A percentile compares a stretch with the other conserved stretches of the same genome.
Conservation (phyloP, 1,140 invertebrate species). For the Octopus bimaculoides region DNA sequence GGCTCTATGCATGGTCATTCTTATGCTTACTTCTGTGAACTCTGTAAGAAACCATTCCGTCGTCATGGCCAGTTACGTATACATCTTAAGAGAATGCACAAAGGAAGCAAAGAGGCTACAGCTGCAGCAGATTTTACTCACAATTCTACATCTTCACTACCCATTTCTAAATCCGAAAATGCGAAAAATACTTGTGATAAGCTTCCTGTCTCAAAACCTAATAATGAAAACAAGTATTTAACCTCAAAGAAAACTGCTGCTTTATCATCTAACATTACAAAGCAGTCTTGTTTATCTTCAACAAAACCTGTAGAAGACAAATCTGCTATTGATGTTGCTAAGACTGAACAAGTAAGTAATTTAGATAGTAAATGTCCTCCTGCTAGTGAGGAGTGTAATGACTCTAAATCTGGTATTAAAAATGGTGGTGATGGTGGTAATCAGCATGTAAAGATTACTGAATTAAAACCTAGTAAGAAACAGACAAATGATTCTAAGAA, state of each 20-base stretch:
- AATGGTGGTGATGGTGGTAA: constrained; percentile 4
- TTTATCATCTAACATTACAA: constrained; percentile 15
- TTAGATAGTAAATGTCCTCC: neutral
- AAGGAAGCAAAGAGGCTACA: constrained; percentile 17
- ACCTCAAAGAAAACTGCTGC: neutral
- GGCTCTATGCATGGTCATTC: constrained; percentile 33
- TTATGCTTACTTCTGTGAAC: constrained; percentile 40
- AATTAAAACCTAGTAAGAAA: no score
- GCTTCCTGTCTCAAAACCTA: neutral
- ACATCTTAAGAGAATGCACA: constrained; percentile 34
- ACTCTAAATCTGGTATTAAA: constrained; percentile 1
- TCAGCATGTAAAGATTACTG: no score
- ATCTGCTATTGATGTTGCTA: neutral
- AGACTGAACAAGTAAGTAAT: no score
- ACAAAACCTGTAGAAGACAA: neutral
- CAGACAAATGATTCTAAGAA: neutral
- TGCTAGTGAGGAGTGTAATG: no score
- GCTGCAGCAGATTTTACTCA: constrained; percentile 9
- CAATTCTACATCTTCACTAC: constrained; percentile 11
- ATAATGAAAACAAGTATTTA: constrained; percentile 13
- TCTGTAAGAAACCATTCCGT: constrained; percentile 38
- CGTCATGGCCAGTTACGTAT: constrained; percentile 31
- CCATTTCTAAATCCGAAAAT: constrained; percentile 17
- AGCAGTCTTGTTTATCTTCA: neutral
- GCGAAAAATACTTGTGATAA: neutral